Evolutionary conservation across 2,797 vertebrate genomes (phyloP).

Genomic region (Centropyge bicolor): DNA sequence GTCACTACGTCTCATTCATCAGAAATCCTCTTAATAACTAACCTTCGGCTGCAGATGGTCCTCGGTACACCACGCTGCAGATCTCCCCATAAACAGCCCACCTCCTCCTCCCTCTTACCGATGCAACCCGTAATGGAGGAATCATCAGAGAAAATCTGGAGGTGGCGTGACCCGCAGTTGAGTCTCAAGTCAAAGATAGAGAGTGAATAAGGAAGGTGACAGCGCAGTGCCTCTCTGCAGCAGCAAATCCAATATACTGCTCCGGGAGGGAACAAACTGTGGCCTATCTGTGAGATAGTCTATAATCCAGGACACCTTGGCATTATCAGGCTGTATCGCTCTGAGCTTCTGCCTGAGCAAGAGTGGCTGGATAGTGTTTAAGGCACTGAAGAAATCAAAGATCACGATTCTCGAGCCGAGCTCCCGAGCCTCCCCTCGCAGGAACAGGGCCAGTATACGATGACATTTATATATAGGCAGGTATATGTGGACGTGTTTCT

Average conservation of each 20-base stretch:
- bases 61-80: conserved; percentile 6
- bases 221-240: conserved; percentile 53
- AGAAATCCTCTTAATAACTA: conserved; percentile 10
- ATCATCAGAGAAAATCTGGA: conserved; percentile 48
- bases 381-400: conserved; percentile 66
- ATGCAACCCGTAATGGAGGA: conserved; percentile 33
- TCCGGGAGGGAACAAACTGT: conserved; percentile 63
- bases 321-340: conserved; percentile 72
- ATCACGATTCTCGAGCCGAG: conserved; percentile 23
- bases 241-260: conserved; percentile 70
- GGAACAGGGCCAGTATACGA: background rate
- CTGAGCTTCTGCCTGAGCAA: conserved; percentile 59
- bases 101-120: conserved; percentile 1
- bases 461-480: background rate
- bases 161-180: conserved; percentile 45
- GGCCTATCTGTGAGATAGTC: conserved; percentile 69
- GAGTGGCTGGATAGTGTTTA: conserved; percentile 66
- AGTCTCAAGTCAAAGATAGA: conserved; percentile 52
- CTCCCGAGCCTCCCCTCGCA: conserved; percentile 1
- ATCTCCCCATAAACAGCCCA: conserved; percentile 2
- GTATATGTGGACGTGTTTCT: conserved; percentile 19
- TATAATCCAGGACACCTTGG: conserved; percentile 80
- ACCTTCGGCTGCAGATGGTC: conserved; percentile 43
- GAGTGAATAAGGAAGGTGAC: conserved; percentile 55
- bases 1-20: conserved; percentile 22